A percentile compares a stretch with the other conserved stretches of the same genome.
Evolutionary conservation across 2,113 vertebrate species (phyloP).

Genomic region (Rhinolophus sinicus): DNA sequence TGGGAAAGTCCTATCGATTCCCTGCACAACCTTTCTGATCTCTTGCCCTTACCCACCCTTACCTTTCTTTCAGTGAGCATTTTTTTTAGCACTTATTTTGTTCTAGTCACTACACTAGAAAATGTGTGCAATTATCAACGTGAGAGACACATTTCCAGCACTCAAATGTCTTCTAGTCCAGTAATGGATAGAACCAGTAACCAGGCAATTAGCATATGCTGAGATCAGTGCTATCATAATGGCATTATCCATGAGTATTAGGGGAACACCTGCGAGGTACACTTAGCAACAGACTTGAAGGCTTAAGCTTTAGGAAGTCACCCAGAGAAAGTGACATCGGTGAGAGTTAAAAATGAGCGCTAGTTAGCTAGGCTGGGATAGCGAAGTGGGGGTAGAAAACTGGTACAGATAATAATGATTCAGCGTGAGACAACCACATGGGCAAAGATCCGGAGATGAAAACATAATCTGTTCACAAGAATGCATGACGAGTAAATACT

Average conservation of each 20-base stretch:
- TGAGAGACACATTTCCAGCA: neutral
- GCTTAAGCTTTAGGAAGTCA: neutral
- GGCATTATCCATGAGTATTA: neutral
- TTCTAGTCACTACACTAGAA: neutral
- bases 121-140: neutral
- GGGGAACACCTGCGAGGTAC: neutral
- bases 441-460: neutral
- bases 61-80: neutral
- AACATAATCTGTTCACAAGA: neutral
- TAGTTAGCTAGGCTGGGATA: neutral
- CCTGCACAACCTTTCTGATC: neutral
- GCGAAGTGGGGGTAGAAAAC: neutral
- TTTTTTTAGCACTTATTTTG: neutral
- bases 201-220: neutral
- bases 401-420: neutral
- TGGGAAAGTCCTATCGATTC: neutral
- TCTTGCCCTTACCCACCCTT: neutral
- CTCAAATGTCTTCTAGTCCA: neutral
- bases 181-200: neutral
- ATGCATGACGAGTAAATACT: neutral
- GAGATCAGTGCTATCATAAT: neutral
- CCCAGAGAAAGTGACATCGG: neutral
- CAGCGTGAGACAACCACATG: neutral
- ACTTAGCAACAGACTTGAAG: neutral
- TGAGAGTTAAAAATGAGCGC: neutral